Evolutionary conservation across 1,140 invertebrate species (phyloP), one percentile per base, ranked within the genome.

Genomic region (Hetaerina americana): DNA sequence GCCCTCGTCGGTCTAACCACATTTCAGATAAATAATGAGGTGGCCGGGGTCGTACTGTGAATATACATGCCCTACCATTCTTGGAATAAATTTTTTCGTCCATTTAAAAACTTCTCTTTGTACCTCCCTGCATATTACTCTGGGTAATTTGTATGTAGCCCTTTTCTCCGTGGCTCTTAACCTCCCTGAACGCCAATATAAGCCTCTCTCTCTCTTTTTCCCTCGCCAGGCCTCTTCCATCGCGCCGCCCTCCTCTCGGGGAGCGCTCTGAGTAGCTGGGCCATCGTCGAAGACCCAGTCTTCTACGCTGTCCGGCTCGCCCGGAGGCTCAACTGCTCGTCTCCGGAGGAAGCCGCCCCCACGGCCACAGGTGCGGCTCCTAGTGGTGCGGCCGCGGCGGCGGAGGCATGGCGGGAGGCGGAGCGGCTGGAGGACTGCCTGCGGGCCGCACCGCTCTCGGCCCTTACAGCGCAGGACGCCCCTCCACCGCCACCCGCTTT

Each of bases 181-280:
- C n/a, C n/a, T n/a, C n/a, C n/a, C n/a, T n/a, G n/a, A n/a, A n/a
- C n/a, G n/a, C n/a, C n/a, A n/a, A n/a, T n/a, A n/a, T n/a, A n/a
- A 40, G 5, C 31, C 31, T 5, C 31, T 40, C 15, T 40, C 5
- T 40, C 31, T 15, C 5, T 40, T 15, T 15, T 15, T 8, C 74
- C 8, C 74, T 75, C 74, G 77, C 1, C 81, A 90, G 92, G 90
- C 74, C 82, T 97, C 5, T 97, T 98, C 80, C 93, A 95, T 75
- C 87, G 95, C 73, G 91, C 93, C 5, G 91, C 97, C 71, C 84
- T 98, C 5, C 85, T 97, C 77, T 95, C 93, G 1, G 96, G 96
- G 8, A 97, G 96, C 22, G 95, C 96, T 0, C 82, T 97, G 12
- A 93, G 92, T 66, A 93, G 92, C 0, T 98, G 94, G 96, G 95